phyloP scores from a whole-genome alignment of 2,888 invertebrate genomes.

The Plemyria rubiginata region DNA sequence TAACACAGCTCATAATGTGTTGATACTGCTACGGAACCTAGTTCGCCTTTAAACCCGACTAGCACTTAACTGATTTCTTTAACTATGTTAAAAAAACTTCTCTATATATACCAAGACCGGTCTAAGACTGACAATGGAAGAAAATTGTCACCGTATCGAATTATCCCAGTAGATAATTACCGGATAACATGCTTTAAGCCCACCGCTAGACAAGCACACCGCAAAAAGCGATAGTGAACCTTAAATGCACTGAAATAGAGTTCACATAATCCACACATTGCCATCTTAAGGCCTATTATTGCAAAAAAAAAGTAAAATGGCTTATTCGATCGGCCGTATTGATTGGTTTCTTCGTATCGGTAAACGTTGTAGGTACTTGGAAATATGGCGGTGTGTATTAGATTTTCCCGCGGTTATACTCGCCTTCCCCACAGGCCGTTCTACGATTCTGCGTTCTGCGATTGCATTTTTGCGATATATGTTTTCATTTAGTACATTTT shows the following conservation, averaged over 20 bases:
- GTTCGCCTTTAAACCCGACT: not conserved
- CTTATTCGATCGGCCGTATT: slow-evolving; percentile 52
- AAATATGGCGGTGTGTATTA: slow-evolving; percentile 45
- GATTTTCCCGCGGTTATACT: slow-evolving; percentile 40
- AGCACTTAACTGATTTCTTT: not conserved
- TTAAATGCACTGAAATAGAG: slow-evolving; percentile 34
- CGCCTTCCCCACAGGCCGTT: too few relatives aligned
- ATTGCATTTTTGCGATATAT: too few relatives aligned
- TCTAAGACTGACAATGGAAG: slow-evolving; percentile 51
- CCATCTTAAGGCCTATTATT: slow-evolving; percentile 52
- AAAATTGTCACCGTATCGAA: slow-evolving; percentile 70
- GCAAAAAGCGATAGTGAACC: slow-evolving; percentile 37
- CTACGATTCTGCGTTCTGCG: too few relatives aligned
- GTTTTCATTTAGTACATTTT: too few relatives aligned
- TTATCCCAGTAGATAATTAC: slow-evolving; percentile 69
- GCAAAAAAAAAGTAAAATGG: slow-evolving; percentile 54
- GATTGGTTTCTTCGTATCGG: slow-evolving; percentile 71
- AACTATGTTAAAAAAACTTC: slow-evolving; percentile 24
- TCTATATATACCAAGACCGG: slow-evolving; percentile 47
- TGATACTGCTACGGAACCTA: not conserved
- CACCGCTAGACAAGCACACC: slow-evolving; percentile 44
- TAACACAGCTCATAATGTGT: too few relatives aligned
- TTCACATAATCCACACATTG: slow-evolving; percentile 17
- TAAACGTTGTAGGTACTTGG: slow-evolving; percentile 63
- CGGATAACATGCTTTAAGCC: slow-evolving; percentile 54